Base-by-base conservation (phyloP, 1,140 invertebrate species). In the Microvelia longipes region DNA sequence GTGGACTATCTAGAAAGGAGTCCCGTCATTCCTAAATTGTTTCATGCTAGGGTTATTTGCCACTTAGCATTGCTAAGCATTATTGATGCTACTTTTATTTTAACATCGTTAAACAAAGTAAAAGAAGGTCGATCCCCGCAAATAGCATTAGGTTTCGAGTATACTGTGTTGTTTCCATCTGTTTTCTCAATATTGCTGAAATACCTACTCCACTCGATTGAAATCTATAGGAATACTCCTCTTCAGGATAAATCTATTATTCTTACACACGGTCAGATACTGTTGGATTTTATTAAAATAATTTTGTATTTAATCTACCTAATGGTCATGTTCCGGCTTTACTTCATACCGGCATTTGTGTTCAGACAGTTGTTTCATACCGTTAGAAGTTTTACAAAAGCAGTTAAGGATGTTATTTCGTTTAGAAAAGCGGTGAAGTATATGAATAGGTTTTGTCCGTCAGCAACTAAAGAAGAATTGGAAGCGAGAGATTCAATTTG, bases 81-180 rank as follows among this genome's bases (percentile, higher is more conserved):
- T 5, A 28, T 71, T 24, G 68, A 71, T 28, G 27, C 25, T 13
- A 28, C 28, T n/a, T 28, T 69, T 1, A 28, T 28, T 26, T n/a
- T n/a, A n/a, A n/a, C n/a, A n/a, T n/a, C n/a, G n/a, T n/a, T n/a
- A n/a, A n/a, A n/a, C n/a, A n/a, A n/a, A n/a, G n/a, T n/a, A n/a
- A n/a, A n/a, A n/a, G 60, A 27, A 14, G 70, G 70, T 2, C 62
- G 27, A 15, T 66, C 67, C 1, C 19, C 27, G 29, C 68, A 71
- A 19, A 15, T 68, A n/a, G 64, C 64, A 11, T 71, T 71, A 26
- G 70, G 67, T 30, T 69, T 71, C 24, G 70, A 71, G 24, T 71
- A 71, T 29, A 27, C 66, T 13, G 66, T 71, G 0, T 64, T 69
- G 26, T 29, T 71, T 5, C 30, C 28, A 13, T 29, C 68, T 2